Base-by-base conservation (phyloP, 2,888 invertebrate species). In the Griposia aprilina region DNA sequence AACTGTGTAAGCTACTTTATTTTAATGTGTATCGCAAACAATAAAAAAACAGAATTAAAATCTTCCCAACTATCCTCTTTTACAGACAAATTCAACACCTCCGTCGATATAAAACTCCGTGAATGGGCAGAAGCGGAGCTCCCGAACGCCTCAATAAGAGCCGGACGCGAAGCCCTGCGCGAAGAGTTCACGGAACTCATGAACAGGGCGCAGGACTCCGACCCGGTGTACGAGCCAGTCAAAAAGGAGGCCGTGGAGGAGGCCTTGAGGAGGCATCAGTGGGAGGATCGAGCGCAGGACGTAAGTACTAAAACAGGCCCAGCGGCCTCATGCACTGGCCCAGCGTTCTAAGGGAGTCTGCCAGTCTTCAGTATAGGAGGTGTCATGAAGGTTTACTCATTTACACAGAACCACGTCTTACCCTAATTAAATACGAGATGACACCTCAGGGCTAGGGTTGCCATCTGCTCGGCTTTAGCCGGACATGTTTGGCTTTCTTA, bases 71-170 rank as follows among this genome's bases (percentile, higher is more conserved):
- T 23, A 57, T 41, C 0, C 13, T 48, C 8, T 20, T 23, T 63
- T 5, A 0, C 91, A 98, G 98, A 98, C 92, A 98, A 98, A 63
- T 98, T 98, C 94, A 98, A 98, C 94, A 98, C 98, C 0, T 97
- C 98, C 62, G 98, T 98, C 36, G 99, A 99, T 94, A 99, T 99
- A 84, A 99, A 99, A 93, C 97, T 99, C 23, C 98, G 99, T 82
- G 98, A 99, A 90, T 99, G 99, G 99, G 99, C 99, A 0, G 99
- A 99, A 91, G 97, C 98, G 82, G 98, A 98, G 71, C 96, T 99
- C 75, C 99, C 99, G 0, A 97, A 97, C 1, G 98, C 98, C 92
- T 96, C 96, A 0, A 91, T 97, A 5, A 88, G 91, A 17, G 96
- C 97, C 0, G 97, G 98, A 0, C 98, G 99, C 97, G 98, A 99